Conservation (phyloP, 2,797 vertebrate species). For the Gadopsis marmoratus region DNA sequence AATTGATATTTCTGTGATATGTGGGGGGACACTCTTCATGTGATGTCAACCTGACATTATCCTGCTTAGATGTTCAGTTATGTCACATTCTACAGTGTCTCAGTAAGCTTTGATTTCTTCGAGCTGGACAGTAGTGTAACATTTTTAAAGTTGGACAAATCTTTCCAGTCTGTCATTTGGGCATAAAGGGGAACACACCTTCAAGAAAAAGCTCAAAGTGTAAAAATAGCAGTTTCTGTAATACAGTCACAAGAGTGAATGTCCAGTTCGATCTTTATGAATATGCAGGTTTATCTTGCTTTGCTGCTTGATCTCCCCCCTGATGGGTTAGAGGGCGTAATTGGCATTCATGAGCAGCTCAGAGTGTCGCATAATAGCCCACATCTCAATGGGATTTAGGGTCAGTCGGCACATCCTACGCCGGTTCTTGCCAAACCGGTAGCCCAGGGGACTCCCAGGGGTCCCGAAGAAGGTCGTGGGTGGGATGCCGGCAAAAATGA, state of each 20-base stretch:
- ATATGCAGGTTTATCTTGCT: slow-evolving; percentile 19
- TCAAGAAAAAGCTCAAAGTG: not conserved
- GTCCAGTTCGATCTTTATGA: not conserved
- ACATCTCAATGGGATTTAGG: slow-evolving; percentile 48
- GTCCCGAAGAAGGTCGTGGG: slow-evolving; percentile 5
- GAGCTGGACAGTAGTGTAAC: not conserved
- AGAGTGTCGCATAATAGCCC: slow-evolving; percentile 59
- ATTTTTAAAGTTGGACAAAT: slow-evolving; percentile 15
- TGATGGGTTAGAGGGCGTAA: slow-evolving; percentile 12
- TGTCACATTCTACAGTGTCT: not conserved
- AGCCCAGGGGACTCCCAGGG: not conserved
- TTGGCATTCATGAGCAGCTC: slow-evolving; percentile 51
- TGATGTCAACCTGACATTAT: not conserved
- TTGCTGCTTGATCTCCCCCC: slow-evolving; percentile 12
- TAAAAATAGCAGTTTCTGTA: not conserved
- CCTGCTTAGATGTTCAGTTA: not conserved
- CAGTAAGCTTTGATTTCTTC: not conserved
- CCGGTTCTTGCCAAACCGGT: slow-evolving; percentile 28
- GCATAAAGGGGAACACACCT: not conserved
- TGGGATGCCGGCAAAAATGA: not conserved
- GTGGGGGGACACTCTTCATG: not conserved
- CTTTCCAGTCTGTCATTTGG: not conserved
- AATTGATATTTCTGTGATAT: not conserved
- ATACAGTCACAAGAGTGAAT: not conserved
- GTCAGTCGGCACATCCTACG: slow-evolving; percentile 34